Conservation (phyloP, 2,797 vertebrate genomes). For the Sarcoramphus papa region DNA sequence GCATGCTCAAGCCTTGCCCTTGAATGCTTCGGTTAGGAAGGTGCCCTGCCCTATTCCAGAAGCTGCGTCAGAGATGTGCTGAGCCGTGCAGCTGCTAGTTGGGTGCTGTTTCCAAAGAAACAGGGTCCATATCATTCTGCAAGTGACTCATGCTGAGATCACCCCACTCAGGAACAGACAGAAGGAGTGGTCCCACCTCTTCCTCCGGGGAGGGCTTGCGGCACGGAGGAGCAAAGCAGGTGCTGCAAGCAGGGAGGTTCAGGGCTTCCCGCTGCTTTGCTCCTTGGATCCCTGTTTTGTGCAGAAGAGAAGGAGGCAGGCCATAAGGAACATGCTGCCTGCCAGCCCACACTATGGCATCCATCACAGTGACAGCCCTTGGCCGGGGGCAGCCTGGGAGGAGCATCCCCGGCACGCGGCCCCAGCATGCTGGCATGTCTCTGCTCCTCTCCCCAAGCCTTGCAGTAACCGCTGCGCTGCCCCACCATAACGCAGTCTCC, state of each 20-base stretch:
- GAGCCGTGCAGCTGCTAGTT: constrained; percentile 64
- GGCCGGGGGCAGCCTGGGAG: not conserved
- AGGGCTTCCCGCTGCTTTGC: not conserved
- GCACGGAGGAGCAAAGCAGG: not conserved
- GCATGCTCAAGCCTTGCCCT: constrained; percentile 53
- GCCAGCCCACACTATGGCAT: not conserved
- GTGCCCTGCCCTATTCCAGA: constrained; percentile 62
- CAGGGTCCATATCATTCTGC: not conserved
- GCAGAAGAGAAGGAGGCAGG: not conserved
- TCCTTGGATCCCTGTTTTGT: not conserved
- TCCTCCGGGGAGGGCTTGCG: not conserved
- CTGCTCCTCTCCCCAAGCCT: not conserved
- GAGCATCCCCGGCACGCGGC: not conserved
- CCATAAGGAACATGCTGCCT: not conserved
- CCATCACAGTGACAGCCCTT: not conserved
- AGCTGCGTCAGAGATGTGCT: constrained; percentile 43
- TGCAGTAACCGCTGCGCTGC: not conserved
- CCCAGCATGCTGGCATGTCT: not conserved
- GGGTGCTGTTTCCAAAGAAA: constrained; percentile 43
- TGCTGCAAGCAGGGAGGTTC: not conserved
- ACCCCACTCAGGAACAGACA: constrained; percentile 3
- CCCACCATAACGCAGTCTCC: fast-evolving
- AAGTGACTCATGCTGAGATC: constrained; percentile 52
- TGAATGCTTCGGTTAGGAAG: constrained; percentile 42
- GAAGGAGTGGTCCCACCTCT: not conserved